Percentiles rank a stretch among this genome's conserved stretches.
Conservation (phyloP, 1,140 invertebrate species). For the Brachystomella parvula region DNA sequence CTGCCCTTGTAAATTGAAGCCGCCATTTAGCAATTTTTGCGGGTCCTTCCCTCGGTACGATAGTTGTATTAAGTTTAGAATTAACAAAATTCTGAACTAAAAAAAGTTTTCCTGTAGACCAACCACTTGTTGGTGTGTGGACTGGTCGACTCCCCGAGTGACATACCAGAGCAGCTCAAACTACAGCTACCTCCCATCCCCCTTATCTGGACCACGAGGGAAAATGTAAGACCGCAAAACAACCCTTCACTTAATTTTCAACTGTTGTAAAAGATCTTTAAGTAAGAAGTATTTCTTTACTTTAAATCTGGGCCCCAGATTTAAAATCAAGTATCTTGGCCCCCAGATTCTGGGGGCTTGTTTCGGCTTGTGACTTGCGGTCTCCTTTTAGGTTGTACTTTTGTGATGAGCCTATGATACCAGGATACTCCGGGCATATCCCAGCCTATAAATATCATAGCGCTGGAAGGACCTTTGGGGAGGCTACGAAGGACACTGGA, state of each 20-base stretch:
- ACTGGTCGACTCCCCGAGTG: neutral
- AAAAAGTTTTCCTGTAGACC: neutral
- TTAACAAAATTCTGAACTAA: neutral
- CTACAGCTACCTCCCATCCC: neutral
- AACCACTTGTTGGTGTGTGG: neutral
- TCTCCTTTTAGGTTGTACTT: neutral
- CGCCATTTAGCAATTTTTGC: neutral
- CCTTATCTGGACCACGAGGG: neutral
- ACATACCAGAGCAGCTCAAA: neutral
- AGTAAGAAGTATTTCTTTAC: too few relatives aligned
- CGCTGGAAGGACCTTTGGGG: neutral
- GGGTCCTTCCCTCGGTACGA: neutral
- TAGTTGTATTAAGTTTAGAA: neutral
- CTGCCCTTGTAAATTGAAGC: neutral
- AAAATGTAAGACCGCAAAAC: neutral
- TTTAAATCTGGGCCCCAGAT: too few relatives aligned
- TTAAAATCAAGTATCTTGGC: too few relatives aligned
- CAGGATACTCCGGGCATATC: neutral
- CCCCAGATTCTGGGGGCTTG: too few relatives aligned
- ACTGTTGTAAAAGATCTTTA: neutral
- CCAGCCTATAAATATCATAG: neutral
- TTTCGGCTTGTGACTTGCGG: too few relatives aligned
- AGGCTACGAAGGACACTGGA: slow-evolving; percentile 2
- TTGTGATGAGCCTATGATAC: neutral
- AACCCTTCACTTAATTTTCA: neutral